These are phyloP conservation scores for Paralvinella palmiformis DNA, from an alignment of 1,140 invertebrate species.

Conservation along the genomic window DNA sequence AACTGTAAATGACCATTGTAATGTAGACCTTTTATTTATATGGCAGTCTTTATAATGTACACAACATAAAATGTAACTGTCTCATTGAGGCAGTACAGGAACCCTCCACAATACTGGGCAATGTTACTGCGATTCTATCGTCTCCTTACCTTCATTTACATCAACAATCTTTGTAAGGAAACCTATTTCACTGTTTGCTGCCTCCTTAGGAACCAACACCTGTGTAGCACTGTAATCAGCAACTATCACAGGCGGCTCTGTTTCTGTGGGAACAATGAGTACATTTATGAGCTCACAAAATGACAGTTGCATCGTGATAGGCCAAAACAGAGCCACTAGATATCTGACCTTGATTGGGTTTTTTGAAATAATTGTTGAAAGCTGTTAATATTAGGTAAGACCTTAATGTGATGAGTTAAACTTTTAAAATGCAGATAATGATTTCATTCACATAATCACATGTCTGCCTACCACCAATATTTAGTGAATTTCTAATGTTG, in stretches of 20 bases:
- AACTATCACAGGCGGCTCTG: conserved; percentile 27
- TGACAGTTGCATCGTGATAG: too few species aligned
- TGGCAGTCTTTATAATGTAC: background rate
- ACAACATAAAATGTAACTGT: background rate
- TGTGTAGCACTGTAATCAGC: conserved; percentile 25
- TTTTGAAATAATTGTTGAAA: too few species aligned
- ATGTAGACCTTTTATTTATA: background rate
- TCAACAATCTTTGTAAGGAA: conserved; percentile 25
- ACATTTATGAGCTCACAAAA: too few species aligned
- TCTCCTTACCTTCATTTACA: conserved; percentile 32
- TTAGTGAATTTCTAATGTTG: too few species aligned
- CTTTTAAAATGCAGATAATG: too few species aligned
- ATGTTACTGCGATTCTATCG: background rate
- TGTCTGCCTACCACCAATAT: too few species aligned
- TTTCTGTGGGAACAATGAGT: too few species aligned
- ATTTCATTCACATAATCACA: too few species aligned
- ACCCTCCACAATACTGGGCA: background rate
- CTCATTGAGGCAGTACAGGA: background rate
- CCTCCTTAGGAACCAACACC: conserved; percentile 30
- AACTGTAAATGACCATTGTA: background rate
- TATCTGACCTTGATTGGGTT: too few species aligned
- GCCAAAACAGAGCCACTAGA: too few species aligned
- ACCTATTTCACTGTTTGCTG: conserved; percentile 40
- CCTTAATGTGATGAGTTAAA: too few species aligned
- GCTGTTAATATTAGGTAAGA: too few species aligned